Evolutionary conservation across 2,797 vertebrate genomes (phyloP).

Genomic region (Tenualosa thibaudeaui): DNA sequence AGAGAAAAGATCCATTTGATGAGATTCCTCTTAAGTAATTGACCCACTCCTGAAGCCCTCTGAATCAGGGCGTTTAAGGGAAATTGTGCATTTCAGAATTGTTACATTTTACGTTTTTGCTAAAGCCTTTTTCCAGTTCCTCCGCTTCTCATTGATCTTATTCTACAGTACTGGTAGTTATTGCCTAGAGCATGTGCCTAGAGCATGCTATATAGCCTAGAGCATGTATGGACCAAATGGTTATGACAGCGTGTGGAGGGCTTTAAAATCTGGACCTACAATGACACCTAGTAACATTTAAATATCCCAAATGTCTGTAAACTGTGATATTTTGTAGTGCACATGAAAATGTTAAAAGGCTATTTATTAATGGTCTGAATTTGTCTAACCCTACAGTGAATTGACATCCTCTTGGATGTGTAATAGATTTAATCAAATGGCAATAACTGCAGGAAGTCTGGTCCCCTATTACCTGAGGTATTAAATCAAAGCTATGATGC

Average conservation of each 20-base stretch:
- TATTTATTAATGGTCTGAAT: conserved; percentile 42
- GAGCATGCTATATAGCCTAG: background rate
- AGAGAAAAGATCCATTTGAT: conserved; percentile 47
- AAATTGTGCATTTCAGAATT: conserved; percentile 18
- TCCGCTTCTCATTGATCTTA: background rate
- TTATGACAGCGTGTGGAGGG: background rate
- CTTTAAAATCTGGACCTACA: background rate
- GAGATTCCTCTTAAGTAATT: conserved; percentile 47
- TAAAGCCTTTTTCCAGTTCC: background rate
- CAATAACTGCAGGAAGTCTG: conserved; percentile 40
- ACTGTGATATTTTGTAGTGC: background rate
- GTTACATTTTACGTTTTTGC: background rate
- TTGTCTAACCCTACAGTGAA: conserved; percentile 42
- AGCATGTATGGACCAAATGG: background rate
- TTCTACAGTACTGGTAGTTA: background rate
- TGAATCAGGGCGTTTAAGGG: conserved; percentile 31
- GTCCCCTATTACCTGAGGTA: conserved; percentile 33
- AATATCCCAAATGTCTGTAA: background rate
- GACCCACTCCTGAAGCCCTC: conserved; percentile 38
- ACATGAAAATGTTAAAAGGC: conserved; percentile 8
- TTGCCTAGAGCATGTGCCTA: too few species aligned
- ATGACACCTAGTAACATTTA: background rate
- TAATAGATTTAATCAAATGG: conserved; percentile 51
- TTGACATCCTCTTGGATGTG: conserved; percentile 43
- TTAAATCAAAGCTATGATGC: conserved; percentile 56